Percentiles rank a stretch among this genome's conserved stretches.
Evolutionary conservation across 2,888 invertebrate genomes (phyloP).

Genomic region (Agonopterix alstromeriana): DNA sequence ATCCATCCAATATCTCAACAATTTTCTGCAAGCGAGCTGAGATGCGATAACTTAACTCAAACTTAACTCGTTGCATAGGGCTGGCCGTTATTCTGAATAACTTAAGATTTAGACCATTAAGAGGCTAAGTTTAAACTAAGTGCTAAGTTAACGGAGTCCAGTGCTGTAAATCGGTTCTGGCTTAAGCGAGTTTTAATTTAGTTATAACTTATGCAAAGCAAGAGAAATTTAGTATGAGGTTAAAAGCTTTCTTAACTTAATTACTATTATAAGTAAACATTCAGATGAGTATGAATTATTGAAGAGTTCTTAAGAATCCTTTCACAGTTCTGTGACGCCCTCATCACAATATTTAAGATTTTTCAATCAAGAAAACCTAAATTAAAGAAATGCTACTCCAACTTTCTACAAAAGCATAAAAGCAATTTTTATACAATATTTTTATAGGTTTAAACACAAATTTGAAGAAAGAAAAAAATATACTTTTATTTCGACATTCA

Average conservation of each 20-base stretch:
- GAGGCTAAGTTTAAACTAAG: conserved; percentile 54
- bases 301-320: too few relatives aligned
- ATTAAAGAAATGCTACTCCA: too few relatives aligned
- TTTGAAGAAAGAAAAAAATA: too few relatives aligned
- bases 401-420: too few relatives aligned
- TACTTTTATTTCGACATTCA: too few relatives aligned
- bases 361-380: too few relatives aligned
- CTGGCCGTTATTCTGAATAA: conserved; percentile 49
- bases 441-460: too few relatives aligned
- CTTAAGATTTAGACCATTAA: conserved; percentile 57
- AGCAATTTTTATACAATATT: too few relatives aligned
- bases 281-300: too few relatives aligned
- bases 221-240: conserved; percentile 1
- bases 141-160: conserved; percentile 39
- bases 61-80: conserved; percentile 50
- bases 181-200: conserved; percentile 28
- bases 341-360: too few relatives aligned
- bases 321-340: too few relatives aligned
- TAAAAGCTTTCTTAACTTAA: conserved; percentile 1
- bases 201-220: conserved; percentile 5
- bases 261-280: too few relatives aligned
- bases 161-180: conserved; percentile 26
- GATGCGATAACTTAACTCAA: conserved; percentile 32
- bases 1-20: conserved; percentile 33
- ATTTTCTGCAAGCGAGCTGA: conserved; percentile 40